These are phyloP conservation scores for Cosmopolites sordidus DNA, from an alignment of 2,888 invertebrate species.

Conservation along the genomic window DNA sequence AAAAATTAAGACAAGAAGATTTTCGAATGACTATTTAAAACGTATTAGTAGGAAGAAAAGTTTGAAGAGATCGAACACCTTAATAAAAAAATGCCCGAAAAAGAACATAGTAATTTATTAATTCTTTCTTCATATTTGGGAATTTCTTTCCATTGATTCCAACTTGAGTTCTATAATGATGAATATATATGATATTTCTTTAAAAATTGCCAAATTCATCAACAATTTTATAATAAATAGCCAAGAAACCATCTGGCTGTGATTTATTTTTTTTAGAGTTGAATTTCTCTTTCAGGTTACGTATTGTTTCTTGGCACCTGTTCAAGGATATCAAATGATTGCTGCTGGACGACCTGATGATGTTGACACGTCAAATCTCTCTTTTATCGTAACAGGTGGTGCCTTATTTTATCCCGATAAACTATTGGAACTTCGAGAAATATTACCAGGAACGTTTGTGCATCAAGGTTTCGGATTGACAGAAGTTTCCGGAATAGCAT, in stretches of 20 bases:
- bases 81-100: no score
- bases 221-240: no score
- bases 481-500: conserved; percentile 39
- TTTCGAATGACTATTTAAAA: no score
- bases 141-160: no score
- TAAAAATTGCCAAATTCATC: no score
- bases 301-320: conserved; percentile 34
- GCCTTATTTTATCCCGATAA: conserved; percentile 35
- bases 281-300: conserved; percentile 33
- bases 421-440: conserved; percentile 36
- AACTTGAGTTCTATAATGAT: no score
- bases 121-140: no score
- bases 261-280: not conserved
- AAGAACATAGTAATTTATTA: no score
- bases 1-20: not conserved
- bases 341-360: conserved; percentile 40
- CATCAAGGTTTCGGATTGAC: conserved; percentile 42
- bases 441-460: conserved; percentile 41
- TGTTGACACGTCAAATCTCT: conserved; percentile 38
- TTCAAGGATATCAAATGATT: conserved; percentile 34
- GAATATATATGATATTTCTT: no score
- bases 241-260: not conserved
- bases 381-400: conserved; percentile 36
- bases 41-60: no score
- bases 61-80: no score